Conservation (phyloP, 2,113 vertebrate species). For the Elachura formosa region DNA sequence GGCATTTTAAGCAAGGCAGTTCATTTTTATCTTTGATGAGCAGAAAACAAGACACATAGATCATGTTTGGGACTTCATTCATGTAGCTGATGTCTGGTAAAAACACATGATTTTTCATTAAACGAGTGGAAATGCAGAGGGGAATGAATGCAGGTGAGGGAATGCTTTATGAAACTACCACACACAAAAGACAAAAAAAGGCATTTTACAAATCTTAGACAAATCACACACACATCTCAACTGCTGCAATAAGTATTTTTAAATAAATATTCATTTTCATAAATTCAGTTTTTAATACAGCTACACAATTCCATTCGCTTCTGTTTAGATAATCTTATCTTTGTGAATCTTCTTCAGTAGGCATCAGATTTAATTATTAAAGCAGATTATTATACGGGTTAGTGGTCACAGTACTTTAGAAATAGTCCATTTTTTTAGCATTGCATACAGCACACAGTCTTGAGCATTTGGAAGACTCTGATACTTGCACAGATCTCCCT, state of each 20-base stretch:
- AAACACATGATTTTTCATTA: not conserved
- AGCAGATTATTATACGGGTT: not conserved
- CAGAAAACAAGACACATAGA: not conserved
- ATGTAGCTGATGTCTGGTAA: not conserved
- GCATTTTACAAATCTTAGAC: not conserved
- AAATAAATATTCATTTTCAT: not conserved
- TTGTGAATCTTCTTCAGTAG: not conserved
- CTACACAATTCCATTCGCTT: not conserved
- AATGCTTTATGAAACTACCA: not conserved
- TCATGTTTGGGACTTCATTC: not conserved
- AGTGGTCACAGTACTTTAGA: not conserved
- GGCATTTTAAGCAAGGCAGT: constrained; percentile 49
- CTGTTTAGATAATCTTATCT: not conserved
- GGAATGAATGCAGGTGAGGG: not conserved
- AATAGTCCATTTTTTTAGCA: not conserved
- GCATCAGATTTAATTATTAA: not conserved
- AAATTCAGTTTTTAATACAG: not conserved
- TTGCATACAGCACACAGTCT: not conserved
- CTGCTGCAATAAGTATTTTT: not conserved
- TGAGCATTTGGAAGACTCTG: not conserved
- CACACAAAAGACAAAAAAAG: not conserved
- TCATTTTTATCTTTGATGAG: constrained; percentile 12
- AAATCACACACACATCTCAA: not conserved
- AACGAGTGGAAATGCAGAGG: not conserved
- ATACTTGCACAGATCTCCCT: not conserved